phyloP scores from a whole-genome alignment of 2,113 vertebrate genomes.

The Phocoena sinus region DNA sequence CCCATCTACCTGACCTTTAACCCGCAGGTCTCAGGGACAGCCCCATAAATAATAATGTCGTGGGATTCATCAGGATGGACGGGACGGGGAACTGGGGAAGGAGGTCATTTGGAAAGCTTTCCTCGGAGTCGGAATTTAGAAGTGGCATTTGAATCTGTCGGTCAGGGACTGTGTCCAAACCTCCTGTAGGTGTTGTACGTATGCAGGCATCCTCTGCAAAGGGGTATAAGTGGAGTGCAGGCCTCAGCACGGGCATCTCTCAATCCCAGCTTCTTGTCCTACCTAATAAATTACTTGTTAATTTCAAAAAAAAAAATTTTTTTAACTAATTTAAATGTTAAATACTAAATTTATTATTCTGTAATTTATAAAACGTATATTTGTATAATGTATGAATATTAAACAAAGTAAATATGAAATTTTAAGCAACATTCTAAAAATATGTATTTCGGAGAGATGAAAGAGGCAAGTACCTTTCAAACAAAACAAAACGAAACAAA shows the following conservation, averaged over 20 bases:
- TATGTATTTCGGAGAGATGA: neutral
- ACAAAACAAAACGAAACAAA: neutral
- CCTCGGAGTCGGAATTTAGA: neutral
- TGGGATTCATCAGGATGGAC: fast-evolving
- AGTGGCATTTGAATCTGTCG: fast-evolving
- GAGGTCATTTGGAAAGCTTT: fast-evolving
- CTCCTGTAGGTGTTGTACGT: too few species aligned
- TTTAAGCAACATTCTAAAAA: neutral
- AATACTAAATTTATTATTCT: neutral
- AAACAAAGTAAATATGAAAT: neutral
- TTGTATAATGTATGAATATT: neutral
- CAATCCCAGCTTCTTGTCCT: neutral
- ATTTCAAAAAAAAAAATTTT: too few species aligned
- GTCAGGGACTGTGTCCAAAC: too few species aligned
- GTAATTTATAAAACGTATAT: neutral
- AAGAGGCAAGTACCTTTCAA: neutral
- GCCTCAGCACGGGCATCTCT: fast-evolving
- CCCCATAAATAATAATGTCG: fast-evolving
- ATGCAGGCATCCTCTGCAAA: neutral
- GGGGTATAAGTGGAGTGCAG: fast-evolving
- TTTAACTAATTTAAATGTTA: neutral
- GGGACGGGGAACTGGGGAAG: fast-evolving
- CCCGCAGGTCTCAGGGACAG: neutral
- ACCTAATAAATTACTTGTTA: fast-evolving
- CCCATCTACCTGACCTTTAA: fast-evolving